Evolutionary conservation across 2,113 vertebrate species (phyloP).

Genomic region (Phrynosoma blainvillii): DNA sequence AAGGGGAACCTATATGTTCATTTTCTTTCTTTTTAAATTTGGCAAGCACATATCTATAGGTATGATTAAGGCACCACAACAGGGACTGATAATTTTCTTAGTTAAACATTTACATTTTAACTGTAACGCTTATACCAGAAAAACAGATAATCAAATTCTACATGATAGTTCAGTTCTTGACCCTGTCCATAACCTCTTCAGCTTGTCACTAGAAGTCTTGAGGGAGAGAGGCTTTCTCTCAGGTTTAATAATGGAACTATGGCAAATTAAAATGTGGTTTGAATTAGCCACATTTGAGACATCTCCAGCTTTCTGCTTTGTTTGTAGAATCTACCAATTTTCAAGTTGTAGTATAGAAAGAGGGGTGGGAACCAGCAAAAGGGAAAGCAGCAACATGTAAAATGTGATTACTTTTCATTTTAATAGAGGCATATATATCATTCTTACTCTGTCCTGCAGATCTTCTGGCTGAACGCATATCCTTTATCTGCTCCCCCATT

Average conservation of each 20-base stretch:
- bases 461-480: too few species aligned
- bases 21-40: not conserved
- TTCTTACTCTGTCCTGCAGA: too few species aligned
- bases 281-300: not conserved
- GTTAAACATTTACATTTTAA: not conserved
- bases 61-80: not conserved
- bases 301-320: conserved; percentile 13
- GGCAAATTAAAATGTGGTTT: not conserved
- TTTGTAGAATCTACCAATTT: not conserved
- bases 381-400: not conserved
- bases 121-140: not conserved
- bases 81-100: not conserved
- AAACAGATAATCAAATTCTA: conserved; percentile 23
- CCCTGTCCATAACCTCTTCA: not conserved
- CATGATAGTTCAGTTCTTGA: rapidly evolving
- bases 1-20: not conserved
- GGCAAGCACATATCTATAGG: not conserved
- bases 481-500: too few species aligned
- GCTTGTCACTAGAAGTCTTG: not conserved
- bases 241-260: rapidly evolving
- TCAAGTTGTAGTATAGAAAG: conserved; percentile 33
- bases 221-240: not conserved
- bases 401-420: not conserved
- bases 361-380: conserved; percentile 21
- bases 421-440: not conserved